Evolutionary conservation across 2,797 vertebrate genomes (phyloP).

Genomic region (Heteromormyrus szaboi): DNA sequence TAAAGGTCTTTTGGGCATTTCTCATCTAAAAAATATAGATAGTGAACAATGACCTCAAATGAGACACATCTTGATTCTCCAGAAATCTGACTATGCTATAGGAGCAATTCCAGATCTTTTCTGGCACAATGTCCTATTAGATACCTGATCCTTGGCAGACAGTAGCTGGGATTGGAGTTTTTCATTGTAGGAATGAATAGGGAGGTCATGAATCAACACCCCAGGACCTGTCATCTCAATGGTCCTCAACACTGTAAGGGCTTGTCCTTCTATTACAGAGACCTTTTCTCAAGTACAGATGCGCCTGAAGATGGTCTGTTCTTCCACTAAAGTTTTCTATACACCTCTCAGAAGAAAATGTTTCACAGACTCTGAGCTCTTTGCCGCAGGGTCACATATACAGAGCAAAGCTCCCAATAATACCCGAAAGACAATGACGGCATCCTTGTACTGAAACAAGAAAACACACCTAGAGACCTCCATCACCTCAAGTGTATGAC

Average conservation of each 20-base stretch:
- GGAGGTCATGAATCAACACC: constrained; percentile 41
- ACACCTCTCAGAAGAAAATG: constrained; percentile 1
- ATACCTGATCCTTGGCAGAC: constrained; percentile 40
- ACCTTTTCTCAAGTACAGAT: background rate
- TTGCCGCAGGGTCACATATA: background rate
- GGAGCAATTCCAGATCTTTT: background rate
- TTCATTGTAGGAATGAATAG: constrained; percentile 34
- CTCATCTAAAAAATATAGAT: background rate
- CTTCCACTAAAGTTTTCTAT: background rate
- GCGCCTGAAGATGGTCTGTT: background rate
- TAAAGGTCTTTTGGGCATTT: background rate
- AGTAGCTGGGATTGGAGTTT: background rate
- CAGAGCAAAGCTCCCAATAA: background rate
- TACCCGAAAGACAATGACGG: background rate
- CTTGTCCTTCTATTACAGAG: background rate
- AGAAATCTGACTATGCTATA: background rate
- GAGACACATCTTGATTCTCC: background rate
- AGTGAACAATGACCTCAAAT: background rate
- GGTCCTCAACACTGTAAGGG: background rate
- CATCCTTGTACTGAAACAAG: background rate
- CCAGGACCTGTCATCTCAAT: constrained; percentile 30
- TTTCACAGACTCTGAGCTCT: background rate
- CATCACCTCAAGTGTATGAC: background rate
- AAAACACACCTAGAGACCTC: background rate
- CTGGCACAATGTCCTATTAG: constrained; percentile 17